phyloP scores from a whole-genome alignment of 2,888 invertebrate species.

The Dromius quadrimaculatus region DNA sequence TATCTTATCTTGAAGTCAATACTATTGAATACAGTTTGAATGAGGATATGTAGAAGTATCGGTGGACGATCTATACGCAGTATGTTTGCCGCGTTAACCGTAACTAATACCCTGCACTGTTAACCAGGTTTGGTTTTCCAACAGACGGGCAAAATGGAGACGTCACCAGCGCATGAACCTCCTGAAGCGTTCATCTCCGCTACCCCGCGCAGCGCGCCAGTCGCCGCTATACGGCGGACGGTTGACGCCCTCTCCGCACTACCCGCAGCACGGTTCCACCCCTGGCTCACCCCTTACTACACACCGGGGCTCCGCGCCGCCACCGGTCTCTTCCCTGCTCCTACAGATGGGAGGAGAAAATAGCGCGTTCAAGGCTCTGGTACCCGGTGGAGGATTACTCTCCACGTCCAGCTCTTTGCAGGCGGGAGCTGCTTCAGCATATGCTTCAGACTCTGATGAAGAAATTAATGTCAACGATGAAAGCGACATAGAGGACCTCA shows the following conservation, averaged over 20 bases:
- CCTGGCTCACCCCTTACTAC: slow-evolving; percentile 71
- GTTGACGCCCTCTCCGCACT: slow-evolving; percentile 71
- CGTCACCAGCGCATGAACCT: slow-evolving; percentile 96
- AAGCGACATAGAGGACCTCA: slow-evolving; percentile 73
- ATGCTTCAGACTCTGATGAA: slow-evolving; percentile 76
- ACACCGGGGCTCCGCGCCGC: slow-evolving; percentile 60
- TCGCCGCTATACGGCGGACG: slow-evolving; percentile 65
- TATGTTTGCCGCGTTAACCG: background rate
- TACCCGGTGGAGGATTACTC: slow-evolving; percentile 69
- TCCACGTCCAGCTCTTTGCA: slow-evolving; percentile 59
- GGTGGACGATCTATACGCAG: slow-evolving; percentile 11
- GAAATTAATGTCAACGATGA: slow-evolving; percentile 90
- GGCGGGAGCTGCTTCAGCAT: slow-evolving; percentile 69
- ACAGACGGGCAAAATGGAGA: slow-evolving; percentile 98
- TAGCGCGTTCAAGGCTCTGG: slow-evolving; percentile 86
- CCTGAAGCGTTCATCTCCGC: slow-evolving; percentile 79
- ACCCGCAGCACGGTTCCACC: slow-evolving; percentile 72
- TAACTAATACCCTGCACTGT: slow-evolving; percentile 54
- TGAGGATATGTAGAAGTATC: background rate
- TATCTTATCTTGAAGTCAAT: too few species aligned
- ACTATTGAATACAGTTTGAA: too few species aligned
- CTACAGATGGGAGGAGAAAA: slow-evolving; percentile 88
- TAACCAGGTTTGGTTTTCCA: slow-evolving; percentile 99
- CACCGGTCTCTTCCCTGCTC: slow-evolving; percentile 61
- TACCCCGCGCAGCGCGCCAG: slow-evolving; percentile 60